These are phyloP conservation scores for Enteromius treurensis DNA, from an alignment of 2,797 vertebrate species.

Conservation along the genomic window DNA sequence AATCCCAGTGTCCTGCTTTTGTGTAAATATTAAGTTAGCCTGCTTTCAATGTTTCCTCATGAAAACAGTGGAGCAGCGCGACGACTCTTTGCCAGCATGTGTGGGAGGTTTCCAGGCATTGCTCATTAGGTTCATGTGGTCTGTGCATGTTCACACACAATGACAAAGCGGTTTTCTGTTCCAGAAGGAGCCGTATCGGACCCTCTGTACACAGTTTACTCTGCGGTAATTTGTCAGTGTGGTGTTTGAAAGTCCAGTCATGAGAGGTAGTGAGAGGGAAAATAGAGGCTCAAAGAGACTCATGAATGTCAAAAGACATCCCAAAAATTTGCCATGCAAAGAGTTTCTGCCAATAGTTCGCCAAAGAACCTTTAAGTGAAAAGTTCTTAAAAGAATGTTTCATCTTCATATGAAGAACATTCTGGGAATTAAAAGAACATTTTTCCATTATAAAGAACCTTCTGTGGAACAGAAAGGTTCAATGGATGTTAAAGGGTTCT, in stretches of 20 bases:
- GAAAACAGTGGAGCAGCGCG: neutral
- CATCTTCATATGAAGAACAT: no score
- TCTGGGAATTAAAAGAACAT: no score
- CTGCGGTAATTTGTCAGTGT: constrained; percentile 22
- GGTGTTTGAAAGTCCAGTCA: constrained; percentile 37
- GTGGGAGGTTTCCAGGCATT: constrained; percentile 46
- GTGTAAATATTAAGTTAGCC: constrained; percentile 26
- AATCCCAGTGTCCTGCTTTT: neutral
- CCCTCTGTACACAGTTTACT: constrained; percentile 41
- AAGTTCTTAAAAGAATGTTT: no score
- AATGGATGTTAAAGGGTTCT: no score
- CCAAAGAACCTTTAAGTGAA: no score
- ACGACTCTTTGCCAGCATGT: constrained; percentile 15
- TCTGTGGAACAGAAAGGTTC: no score
- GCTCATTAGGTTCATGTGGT: constrained; percentile 42
- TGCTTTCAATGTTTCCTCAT: neutral
- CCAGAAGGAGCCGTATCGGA: constrained; percentile 15
- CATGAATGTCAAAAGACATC: neutral
- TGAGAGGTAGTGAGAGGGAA: constrained; percentile 4
- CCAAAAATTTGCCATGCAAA: neutral
- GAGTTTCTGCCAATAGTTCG: neutral
- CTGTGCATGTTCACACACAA: constrained; percentile 27
- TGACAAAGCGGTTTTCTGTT: constrained; percentile 43
- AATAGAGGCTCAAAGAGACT: constrained; percentile 7
- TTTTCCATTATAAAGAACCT: no score